Base-by-base conservation (phyloP, 2,113 vertebrate species). In the Mesitornis unicolor region DNA sequence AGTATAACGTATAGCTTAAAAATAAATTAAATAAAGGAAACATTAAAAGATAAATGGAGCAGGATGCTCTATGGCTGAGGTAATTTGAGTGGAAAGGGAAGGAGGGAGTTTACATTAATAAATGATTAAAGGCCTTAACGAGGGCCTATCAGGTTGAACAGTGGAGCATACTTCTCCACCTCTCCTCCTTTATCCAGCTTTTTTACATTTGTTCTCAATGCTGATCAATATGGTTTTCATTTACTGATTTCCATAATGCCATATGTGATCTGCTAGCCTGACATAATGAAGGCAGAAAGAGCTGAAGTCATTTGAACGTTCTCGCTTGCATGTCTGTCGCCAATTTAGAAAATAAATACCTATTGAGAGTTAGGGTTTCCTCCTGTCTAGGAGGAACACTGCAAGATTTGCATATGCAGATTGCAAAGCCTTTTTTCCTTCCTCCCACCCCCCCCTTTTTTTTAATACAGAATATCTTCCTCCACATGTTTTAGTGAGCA, bases 201-300 rank as follows among this genome's bases (percentile, higher is more conserved):
- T 98, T 98, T 97, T 87, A 97, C 98, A 98, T 98, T 98, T 98
- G 98, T 97, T 98, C 96, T 97, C 97, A 96, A 94, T 97, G 98
- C 97, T 97, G 98, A 98, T 98, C 98, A 98, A 98, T 98, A 98
- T 98, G 98, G 98, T 98, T 98, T 98, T 98, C 98, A 98, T 98
- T 98, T 98, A 95, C 97, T 96, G 97, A 98, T 98, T 98, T 98
- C 98, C 98, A 98, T 98, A 98, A 97, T 98, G 98, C 98, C 97
- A 98, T 96, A 98, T 98, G 98, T 97, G 98, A 98, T 98, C 96
- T 97, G 97, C 98, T 94, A 91, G 97, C 92, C 97, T 94, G 96
- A 97, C 97, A 97, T 96, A 98, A 98, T 92, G 98, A 98, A 98
- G 97, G 98, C 97, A 97, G 97, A 98, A 93, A 83, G 89, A 98